These are phyloP conservation scores for Nomada hirtipes DNA, from an alignment of 2,888 invertebrate genomes.

Conservation along the genomic window DNA sequence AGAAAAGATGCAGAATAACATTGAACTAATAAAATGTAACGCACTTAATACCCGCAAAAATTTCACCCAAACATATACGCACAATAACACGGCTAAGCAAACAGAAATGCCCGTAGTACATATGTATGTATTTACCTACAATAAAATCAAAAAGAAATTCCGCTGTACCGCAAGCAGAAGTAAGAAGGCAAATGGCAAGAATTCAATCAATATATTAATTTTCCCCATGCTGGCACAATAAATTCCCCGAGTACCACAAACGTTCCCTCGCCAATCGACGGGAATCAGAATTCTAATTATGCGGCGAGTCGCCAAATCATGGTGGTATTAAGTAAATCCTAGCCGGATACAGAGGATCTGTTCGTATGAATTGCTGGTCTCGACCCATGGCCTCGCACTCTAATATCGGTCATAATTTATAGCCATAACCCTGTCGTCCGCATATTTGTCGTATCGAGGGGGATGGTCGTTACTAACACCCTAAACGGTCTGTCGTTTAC, in stretches of 20 bases:
- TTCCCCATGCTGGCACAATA: neutral
- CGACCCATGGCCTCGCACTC: conserved; percentile 74
- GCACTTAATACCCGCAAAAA: no score
- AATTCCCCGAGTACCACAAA: neutral
- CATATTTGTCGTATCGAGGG: conserved; percentile 28
- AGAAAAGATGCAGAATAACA: no score
- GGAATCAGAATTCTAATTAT: conserved; percentile 41
- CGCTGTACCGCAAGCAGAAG: neutral
- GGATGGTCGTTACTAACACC: conserved; percentile 47
- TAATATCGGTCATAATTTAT: conserved; percentile 79
- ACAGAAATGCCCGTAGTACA: no score
- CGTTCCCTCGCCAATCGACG: neutral
- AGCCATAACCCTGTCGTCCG: conserved; percentile 54
- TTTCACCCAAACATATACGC: no score
- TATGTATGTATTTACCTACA: no score
- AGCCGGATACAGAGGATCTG: conserved; percentile 49
- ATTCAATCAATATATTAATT: neutral
- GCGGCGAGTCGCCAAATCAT: conserved; percentile 43
- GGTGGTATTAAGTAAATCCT: conserved; percentile 48
- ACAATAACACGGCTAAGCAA: no score
- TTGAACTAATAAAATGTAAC: no score
- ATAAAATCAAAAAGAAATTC: neutral
- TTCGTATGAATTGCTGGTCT: conserved; percentile 76
- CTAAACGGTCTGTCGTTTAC: conserved; percentile 42
- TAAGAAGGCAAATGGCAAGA: neutral